phyloP scores from a whole-genome alignment of 1,140 invertebrate species.

The Pseudomyrmex dendroicus region DNA sequence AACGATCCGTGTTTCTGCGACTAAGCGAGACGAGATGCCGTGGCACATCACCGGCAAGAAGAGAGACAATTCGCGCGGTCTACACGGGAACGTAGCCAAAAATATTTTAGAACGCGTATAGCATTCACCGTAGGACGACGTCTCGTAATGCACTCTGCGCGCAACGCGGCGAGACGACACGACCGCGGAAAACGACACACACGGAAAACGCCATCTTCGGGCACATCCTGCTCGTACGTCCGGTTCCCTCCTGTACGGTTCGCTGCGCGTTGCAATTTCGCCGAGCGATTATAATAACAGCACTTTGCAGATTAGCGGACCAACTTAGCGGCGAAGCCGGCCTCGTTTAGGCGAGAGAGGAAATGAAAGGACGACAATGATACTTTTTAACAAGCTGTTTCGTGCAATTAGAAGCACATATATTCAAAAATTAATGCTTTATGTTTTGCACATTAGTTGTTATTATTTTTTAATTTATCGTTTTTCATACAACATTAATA shows the following conservation, averaged over 20 bases:
- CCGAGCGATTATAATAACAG: conserved; percentile 62
- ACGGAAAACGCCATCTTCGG: conserved; percentile 17
- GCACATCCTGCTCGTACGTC: neutral
- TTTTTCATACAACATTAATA: neutral
- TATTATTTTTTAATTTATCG: no score
- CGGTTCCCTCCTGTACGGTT: neutral
- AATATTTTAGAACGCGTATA: conserved; percentile 67
- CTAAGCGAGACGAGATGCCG: conserved; percentile 8
- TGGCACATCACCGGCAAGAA: neutral
- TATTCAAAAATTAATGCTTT: no score
- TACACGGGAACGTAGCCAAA: conserved; percentile 67
- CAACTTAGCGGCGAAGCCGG: neutral
- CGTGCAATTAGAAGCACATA: no score
- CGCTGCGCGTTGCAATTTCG: conserved; percentile 52
- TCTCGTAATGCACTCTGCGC: conserved; percentile 48
- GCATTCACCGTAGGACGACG: conserved; percentile 44
- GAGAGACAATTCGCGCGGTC: neutral
- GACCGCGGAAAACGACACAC: conserved; percentile 32
- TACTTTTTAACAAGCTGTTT: conserved; percentile 2
- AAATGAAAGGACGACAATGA: neutral
- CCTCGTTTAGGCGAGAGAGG: neutral
- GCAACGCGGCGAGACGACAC: conserved; percentile 52
- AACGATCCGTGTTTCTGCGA: neutral
- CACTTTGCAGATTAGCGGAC: conserved; percentile 63
- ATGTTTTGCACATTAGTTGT: no score